phyloP scores from a whole-genome alignment of 1,140 invertebrate species.

The Saccostrea cuccullata region DNA sequence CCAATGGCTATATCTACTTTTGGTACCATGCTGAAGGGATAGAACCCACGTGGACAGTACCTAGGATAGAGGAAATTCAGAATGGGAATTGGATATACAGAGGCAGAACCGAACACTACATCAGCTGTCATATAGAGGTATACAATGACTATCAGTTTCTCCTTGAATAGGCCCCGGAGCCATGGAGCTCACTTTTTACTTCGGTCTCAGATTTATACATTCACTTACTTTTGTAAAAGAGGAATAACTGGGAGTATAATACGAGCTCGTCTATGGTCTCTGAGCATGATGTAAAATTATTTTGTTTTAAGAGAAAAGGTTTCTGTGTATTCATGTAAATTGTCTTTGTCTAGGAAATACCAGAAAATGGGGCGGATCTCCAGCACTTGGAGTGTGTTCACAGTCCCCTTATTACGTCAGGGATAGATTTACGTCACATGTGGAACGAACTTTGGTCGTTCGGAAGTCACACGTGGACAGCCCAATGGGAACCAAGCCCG shows the following conservation, averaged over 20 bases:
- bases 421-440: conserved; percentile 79
- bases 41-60: conserved; percentile 85
- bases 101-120: conserved; percentile 85
- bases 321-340: neutral
- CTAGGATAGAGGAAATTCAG: conserved; percentile 81
- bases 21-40: conserved; percentile 89
- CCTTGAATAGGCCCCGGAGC: no score
- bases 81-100: conserved; percentile 84
- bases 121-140: conserved; percentile 81
- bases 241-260: no score
- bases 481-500: conserved; percentile 74
- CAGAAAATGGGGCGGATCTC: conserved; percentile 93
- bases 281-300: no score
- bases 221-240: no score
- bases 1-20: conserved; percentile 88
- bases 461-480: conserved; percentile 78
- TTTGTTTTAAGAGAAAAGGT: neutral
- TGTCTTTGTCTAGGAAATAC: conserved; percentile 86
- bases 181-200: no score
- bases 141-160: neutral
- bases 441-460: conserved; percentile 76
- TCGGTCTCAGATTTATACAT: no score
- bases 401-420: conserved; percentile 82
- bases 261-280: no score
- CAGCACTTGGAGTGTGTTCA: conserved; percentile 89